Conservation (phyloP, 2,113 vertebrate genomes). For the Crotalus helleri region DNA sequence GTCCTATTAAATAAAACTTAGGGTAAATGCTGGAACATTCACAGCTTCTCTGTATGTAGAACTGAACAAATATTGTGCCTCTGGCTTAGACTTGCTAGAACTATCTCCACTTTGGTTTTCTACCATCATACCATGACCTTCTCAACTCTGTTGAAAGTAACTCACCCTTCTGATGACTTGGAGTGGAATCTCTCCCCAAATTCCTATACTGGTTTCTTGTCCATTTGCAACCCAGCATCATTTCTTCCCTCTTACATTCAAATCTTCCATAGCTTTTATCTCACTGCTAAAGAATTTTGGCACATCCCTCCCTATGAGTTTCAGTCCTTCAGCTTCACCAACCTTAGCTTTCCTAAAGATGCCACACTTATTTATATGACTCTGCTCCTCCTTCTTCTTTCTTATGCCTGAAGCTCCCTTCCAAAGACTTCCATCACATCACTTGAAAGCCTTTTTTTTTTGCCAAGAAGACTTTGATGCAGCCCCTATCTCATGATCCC, state of each 20-base stretch:
- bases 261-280: not conserved
- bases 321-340: not conserved
- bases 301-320: not conserved
- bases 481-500: not conserved
- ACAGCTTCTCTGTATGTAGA: not conserved
- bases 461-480: not conserved
- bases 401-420: not conserved
- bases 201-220: not conserved
- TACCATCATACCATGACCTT: not conserved
- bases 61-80: not conserved
- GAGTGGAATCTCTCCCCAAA: not conserved
- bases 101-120: not conserved
- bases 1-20: constrained; percentile 66
- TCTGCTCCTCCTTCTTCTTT: not conserved
- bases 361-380: not conserved
- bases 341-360: not conserved
- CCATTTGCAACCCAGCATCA: not conserved
- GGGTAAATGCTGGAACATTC: not conserved
- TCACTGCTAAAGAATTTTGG: not conserved
- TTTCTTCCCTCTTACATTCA: not conserved
- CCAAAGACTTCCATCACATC: not conserved
- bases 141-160: not conserved
- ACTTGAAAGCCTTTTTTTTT: not conserved
- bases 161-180: not conserved
- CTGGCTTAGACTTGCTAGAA: not conserved